Percentiles rank a stretch among this genome's conserved stretches.
Conservation (phyloP, 2,888 invertebrate genomes). For the Eucriotettix oculatus region DNA sequence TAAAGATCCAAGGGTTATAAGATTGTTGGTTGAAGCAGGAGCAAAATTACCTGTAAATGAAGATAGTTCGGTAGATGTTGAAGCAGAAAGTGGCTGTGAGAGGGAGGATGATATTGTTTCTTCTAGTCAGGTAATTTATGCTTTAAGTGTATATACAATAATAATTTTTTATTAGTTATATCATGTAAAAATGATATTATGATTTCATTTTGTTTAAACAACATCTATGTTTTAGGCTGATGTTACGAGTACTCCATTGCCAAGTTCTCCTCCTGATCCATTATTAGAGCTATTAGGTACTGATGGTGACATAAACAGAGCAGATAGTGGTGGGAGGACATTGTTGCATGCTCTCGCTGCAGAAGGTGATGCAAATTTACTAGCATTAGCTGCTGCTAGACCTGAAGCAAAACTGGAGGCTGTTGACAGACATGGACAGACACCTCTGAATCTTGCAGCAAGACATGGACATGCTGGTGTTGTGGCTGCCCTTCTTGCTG, state of each 20-base stretch:
- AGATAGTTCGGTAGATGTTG: conserved; percentile 3
- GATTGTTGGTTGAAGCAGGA: conserved; percentile 58
- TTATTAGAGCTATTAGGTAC: conserved; percentile 25
- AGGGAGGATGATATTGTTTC: conserved; percentile 21
- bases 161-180: neutral
- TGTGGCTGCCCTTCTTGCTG: conserved; percentile 42
- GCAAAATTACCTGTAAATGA: conserved; percentile 27
- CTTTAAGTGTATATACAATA: too few species aligned
- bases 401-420: conserved; percentile 39
- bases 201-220: neutral
- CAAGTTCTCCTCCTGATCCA: conserved; percentile 21
- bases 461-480: conserved; percentile 59
- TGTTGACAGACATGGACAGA: conserved; percentile 64
- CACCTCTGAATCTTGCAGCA: conserved; percentile 72
- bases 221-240: neutral
- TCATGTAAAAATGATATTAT: neutral
- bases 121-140: conserved; percentile 25
- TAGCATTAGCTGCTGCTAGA: conserved; percentile 45
- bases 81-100: neutral
- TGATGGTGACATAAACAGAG: conserved; percentile 31
- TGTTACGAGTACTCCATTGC: neutral
- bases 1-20: conserved; percentile 46
- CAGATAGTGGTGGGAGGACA: conserved; percentile 43
- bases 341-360: conserved; percentile 60
- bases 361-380: conserved; percentile 51